These are phyloP conservation scores for Torymus texanus DNA, from an alignment of 2,888 invertebrate genomes.

Conservation along the genomic window DNA sequence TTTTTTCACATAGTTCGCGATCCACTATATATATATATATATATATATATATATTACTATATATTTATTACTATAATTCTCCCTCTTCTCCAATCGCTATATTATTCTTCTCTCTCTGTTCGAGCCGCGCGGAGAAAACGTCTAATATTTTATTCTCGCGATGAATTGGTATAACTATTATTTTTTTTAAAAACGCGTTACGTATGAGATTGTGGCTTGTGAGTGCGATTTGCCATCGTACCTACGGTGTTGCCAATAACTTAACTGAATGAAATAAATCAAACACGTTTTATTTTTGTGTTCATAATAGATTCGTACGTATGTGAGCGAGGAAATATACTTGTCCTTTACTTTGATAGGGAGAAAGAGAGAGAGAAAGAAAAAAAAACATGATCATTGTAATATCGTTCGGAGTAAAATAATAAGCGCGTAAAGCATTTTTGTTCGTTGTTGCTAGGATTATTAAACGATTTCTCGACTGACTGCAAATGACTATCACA, in stretches of 20 bases:
- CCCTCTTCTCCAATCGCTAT: slow-evolving; percentile 12
- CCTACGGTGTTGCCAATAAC: slow-evolving; percentile 11
- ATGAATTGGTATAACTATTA: too few species aligned
- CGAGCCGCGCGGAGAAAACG: not conserved
- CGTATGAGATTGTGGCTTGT: slow-evolving; percentile 6
- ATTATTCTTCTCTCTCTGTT: slow-evolving; percentile 19
- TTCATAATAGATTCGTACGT: slow-evolving; percentile 30
- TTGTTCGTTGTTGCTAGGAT: slow-evolving; percentile 42
- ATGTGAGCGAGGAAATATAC: slow-evolving; percentile 23
- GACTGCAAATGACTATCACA: slow-evolving; percentile 57
- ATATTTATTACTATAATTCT: slow-evolving; percentile 30
- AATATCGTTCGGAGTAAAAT: not conserved
- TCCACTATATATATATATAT: not conserved
- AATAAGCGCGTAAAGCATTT: slow-evolving; percentile 33
- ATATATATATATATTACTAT: slow-evolving; percentile 29
- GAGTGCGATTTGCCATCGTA: not conserved
- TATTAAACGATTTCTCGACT: slow-evolving; percentile 49
- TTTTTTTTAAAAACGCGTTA: too few species aligned
- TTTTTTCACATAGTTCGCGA: slow-evolving; percentile 10
- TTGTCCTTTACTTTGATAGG: slow-evolving; percentile 40
- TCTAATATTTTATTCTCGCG: not conserved
- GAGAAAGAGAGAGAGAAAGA: too few species aligned
- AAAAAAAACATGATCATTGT: too few species aligned
- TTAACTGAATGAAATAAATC: slow-evolving; percentile 20
- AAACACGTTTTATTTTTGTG: slow-evolving; percentile 30